Percentiles rank a stretch among this genome's conserved stretches.
Conservation (phyloP, 2,888 invertebrate species). For the Gasteruption jaculator region DNA sequence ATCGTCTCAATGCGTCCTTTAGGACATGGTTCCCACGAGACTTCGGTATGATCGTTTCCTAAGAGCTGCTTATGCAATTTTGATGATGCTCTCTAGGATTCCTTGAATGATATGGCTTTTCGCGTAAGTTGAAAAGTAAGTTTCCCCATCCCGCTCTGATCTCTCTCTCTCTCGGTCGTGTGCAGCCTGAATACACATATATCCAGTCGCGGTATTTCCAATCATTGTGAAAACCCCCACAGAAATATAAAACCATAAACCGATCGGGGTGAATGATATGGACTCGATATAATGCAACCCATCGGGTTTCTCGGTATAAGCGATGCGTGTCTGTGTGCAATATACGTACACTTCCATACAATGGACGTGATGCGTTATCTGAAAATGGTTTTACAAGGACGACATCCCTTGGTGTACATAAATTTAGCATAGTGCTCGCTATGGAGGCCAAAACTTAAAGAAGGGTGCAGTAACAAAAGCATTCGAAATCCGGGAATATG, state of each 20-base stretch:
- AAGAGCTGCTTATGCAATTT: conserved; percentile 50
- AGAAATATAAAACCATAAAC: conserved; percentile 49
- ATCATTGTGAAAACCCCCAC: conserved; percentile 50
- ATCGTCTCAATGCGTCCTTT: conserved; percentile 44
- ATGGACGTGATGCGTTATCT: conserved; percentile 47
- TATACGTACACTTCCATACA: conserved; percentile 28
- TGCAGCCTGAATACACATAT: conserved; percentile 15
- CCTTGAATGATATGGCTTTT: too few relatives aligned
- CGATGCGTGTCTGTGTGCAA: conserved; percentile 21
- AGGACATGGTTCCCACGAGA: conserved; percentile 44
- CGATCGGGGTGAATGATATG: conserved; percentile 48
- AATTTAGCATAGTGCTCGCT: conserved; percentile 40
- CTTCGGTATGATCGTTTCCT: conserved; percentile 47
- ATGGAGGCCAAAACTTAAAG: conserved; percentile 17
- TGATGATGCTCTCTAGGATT: conserved; percentile 42
- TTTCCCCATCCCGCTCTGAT: conserved; percentile 32
- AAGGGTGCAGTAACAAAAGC: conserved; percentile 12
- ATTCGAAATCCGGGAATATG: conserved; percentile 36
- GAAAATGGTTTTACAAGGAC: conserved; percentile 51
- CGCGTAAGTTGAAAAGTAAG: too few relatives aligned
- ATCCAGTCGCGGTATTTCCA: conserved; percentile 46
- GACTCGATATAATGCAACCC: conserved; percentile 40
- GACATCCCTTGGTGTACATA: conserved; percentile 48
- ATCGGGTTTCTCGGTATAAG: conserved; percentile 25
- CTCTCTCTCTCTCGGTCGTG: conserved; percentile 14